Conservation (phyloP, 2,797 vertebrate genomes). For the Argyrosomus regius region DNA sequence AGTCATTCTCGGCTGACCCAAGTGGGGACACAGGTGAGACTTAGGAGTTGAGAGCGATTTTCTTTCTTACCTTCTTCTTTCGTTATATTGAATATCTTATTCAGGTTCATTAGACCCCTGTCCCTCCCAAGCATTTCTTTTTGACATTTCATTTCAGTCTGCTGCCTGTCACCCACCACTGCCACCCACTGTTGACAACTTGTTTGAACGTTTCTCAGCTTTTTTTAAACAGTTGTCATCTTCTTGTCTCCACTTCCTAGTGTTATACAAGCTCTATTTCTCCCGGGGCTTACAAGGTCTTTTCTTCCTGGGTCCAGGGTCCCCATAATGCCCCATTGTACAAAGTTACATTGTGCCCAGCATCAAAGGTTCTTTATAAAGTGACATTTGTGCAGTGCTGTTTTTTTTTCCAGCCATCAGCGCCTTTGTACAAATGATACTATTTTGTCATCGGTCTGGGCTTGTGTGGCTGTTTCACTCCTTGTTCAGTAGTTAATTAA, state of each 20-base stretch:
- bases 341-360: slow-evolving; percentile 24
- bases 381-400: slow-evolving; percentile 2
- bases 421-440: slow-evolving; percentile 6
- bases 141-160: slow-evolving; percentile 19
- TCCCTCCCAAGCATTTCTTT: not conserved
- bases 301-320: slow-evolving; percentile 24
- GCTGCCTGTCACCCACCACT: not conserved
- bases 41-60: slow-evolving; percentile 10
- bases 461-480: slow-evolving; percentile 17
- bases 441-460: slow-evolving; percentile 38
- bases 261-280: slow-evolving; percentile 24
- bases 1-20: not conserved
- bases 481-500: slow-evolving; percentile 29
- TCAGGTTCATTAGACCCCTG: slow-evolving; percentile 12
- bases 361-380: slow-evolving; percentile 30
- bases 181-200: not conserved
- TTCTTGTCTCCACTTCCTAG: slow-evolving; percentile 11
- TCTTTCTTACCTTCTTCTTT: not conserved
- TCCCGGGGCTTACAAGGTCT: slow-evolving; percentile 2
- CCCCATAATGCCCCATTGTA: slow-evolving; percentile 32
- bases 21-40: not conserved
- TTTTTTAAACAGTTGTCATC: slow-evolving; percentile 24
- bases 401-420: not conserved
- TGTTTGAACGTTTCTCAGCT: not conserved
- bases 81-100: not conserved